Evolutionary conservation across 30 jellyfish, hydroid and myxozoan species (phyloP), one percentile per base, ranked within the genome.

Genomic region (Aurelia aurita): DNA sequence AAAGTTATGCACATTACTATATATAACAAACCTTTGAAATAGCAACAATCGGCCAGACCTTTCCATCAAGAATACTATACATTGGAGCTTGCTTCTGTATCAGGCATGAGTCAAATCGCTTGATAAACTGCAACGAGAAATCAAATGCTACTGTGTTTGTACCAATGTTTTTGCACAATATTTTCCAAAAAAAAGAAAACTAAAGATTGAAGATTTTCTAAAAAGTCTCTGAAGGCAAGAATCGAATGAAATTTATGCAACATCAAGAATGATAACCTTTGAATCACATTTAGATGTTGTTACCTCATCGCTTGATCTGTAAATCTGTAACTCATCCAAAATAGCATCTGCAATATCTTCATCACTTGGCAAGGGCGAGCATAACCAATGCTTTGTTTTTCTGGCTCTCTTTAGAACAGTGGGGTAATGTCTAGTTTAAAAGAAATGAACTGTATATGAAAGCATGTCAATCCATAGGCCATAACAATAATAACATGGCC

Each of bases 11-110:
- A 39, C 16, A 39, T 39, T 0, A 0, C 9, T 0, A 39, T 3
- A 1, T 34, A 10, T 18, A 16, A 23, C 79, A 72, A 16, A 79
- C 97, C 95, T 84, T 90, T 18, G 80, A 23, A 45, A 90, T 82
- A 5, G 97, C 97, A 62, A 90, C 92, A 76, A 90, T 86, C 6
- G 97, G 97, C 88, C 84, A 82, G 9, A 90, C 46, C 27, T 77
- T 44, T 15, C 76, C 96, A 57, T 83, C 79, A 39, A 90, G 75
- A 15, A 90, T 82, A 28, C 88, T 74, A 79, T 74, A 85, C 73
- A 91, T 79, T 26, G 98, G 98, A 2, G 96, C 47, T 15, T 72
- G 88, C 54, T 69, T 77, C 29, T 58, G 79, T 19, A 64, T 27
- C 18, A 74, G 35, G 64, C 98, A 91, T 16, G 94, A 71, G 69